A percentile compares a stretch with the other conserved stretches of the same genome.
Conservation (phyloP, 1,140 invertebrate species). For the Magallana angulata region DNA sequence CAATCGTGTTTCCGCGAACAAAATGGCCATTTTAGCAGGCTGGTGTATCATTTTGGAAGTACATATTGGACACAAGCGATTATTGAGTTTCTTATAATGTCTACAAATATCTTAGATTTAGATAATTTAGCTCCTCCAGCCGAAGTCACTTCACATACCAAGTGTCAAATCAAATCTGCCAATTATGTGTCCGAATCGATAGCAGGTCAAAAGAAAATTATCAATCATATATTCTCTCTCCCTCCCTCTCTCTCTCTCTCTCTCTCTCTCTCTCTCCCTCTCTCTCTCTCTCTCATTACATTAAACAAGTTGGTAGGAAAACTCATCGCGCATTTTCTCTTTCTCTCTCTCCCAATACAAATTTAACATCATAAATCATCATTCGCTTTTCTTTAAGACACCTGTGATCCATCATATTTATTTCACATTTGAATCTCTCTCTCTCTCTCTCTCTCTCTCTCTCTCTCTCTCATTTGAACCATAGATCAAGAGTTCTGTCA, state of each 20-base stretch:
- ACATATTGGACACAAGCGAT: not conserved
- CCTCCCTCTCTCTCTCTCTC: slow-evolving; percentile 22
- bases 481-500: slow-evolving; percentile 20
- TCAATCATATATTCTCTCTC: slow-evolving; percentile 11
- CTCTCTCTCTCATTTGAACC: not conserved
- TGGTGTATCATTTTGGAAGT: not conserved
- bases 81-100: slow-evolving; percentile 30
- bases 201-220: slow-evolving; percentile 19
- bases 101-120: slow-evolving; percentile 29
- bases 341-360: too few relatives aligned
- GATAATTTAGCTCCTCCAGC: not conserved
- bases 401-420: too few relatives aligned
- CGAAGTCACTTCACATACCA: slow-evolving; percentile 1
- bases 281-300: slow-evolving; percentile 7
- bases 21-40: not conserved
- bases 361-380: too few relatives aligned
- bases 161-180: slow-evolving; percentile 37
- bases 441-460: slow-evolving; percentile 27
- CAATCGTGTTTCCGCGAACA: not conserved
- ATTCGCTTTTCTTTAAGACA: too few relatives aligned
- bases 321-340: not conserved
- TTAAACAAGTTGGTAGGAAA: too few relatives aligned
- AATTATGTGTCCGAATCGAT: slow-evolving; percentile 3
- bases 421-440: not conserved
- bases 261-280: slow-evolving; percentile 26